These are phyloP conservation scores for Okamejei kenojei DNA, from an alignment of 2,797 vertebrate species.

Conservation along the genomic window DNA sequence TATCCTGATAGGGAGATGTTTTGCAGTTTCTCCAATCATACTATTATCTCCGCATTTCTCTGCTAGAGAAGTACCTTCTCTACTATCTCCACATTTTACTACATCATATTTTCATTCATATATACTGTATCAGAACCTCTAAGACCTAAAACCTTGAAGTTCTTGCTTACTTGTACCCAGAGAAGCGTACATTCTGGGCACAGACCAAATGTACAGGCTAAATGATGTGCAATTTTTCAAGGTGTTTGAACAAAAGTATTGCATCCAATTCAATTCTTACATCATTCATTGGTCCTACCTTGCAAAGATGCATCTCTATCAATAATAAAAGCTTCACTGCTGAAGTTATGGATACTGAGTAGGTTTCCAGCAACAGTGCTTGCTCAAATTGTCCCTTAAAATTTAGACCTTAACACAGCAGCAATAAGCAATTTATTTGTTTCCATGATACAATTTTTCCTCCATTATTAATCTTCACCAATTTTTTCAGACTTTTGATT, in stretches of 20 bases:
- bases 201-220: too few species aligned
- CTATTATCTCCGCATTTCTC: not conserved
- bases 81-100: not conserved
- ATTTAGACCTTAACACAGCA: not conserved
- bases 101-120: not conserved
- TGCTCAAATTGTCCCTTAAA: not conserved
- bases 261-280: not conserved
- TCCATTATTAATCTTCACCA: too few species aligned
- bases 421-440: not conserved
- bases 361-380: not conserved
- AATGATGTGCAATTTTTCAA: not conserved
- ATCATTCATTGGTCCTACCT: not conserved
- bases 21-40: too few species aligned
- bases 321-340: not conserved
- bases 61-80: too few species aligned
- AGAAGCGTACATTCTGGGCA: not conserved
- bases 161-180: not conserved
- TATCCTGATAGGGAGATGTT: not conserved
- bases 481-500: too few species aligned
- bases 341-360: not conserved
- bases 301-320: not conserved
- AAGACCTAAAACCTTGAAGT: not conserved
- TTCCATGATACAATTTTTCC: not conserved
- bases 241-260: not conserved
- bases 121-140: not conserved